Evolutionary conservation across 1,140 invertebrate species (phyloP).

Genomic region (Yoshiicerus persimilis): DNA sequence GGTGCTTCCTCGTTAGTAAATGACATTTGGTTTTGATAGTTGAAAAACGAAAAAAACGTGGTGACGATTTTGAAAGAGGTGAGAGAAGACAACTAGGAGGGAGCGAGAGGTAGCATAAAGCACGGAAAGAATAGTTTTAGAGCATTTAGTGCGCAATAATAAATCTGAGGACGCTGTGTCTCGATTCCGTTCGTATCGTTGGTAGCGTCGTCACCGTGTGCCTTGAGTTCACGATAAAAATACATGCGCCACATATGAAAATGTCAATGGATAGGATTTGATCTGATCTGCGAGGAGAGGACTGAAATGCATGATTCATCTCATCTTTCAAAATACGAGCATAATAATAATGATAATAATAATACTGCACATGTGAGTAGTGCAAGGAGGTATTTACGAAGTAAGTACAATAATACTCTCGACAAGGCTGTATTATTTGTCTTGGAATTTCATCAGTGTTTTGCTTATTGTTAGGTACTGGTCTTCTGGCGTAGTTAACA

Average conservation of each 20-base stretch:
- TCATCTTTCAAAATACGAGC: conserved; percentile 14
- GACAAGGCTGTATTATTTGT: not conserved
- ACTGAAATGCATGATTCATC: not conserved
- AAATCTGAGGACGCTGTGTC: not conserved
- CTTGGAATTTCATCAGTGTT: not conserved
- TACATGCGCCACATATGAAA: conserved; percentile 22
- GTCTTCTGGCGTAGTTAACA: not conserved
- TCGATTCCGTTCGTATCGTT: not conserved
- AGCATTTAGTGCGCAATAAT: not conserved
- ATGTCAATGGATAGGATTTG: not conserved
- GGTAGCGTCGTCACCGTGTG: not conserved
- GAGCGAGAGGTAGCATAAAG: not conserved
- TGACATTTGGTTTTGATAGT: not conserved
- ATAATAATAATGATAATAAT: not conserved
- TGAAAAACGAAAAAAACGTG: not conserved
- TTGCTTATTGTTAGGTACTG: not conserved
- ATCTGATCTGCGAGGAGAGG: not conserved
- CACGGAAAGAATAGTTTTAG: not conserved
- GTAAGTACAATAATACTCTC: not conserved
- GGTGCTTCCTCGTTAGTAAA: not conserved
- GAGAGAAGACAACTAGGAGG: not conserved
- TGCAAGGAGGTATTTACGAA: no score
- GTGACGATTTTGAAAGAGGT: not conserved
- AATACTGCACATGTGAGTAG: not conserved
- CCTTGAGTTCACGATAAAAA: conserved; percentile 14